Evolutionary conservation across 64 coral and sea anemone genomes (phyloP).

Genomic region (Porites australiensis): DNA sequence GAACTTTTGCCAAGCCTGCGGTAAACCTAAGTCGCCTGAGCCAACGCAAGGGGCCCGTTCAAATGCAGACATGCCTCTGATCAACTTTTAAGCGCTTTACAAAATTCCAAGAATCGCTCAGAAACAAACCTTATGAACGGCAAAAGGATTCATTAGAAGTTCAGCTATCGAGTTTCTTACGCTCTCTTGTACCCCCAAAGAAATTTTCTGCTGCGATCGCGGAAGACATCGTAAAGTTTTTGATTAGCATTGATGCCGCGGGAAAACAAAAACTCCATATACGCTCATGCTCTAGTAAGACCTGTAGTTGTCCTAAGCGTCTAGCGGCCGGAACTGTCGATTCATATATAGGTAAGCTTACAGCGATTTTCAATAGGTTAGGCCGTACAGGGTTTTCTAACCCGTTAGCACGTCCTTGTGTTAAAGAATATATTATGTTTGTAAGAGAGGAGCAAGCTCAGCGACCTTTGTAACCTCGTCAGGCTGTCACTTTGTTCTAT

Average conservation of each 20-base stretch:
- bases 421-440: too few species aligned
- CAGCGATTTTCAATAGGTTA: too few species aligned
- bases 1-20: slow-evolving; percentile 19
- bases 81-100: neutral
- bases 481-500: too few species aligned
- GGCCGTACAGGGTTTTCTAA: too few species aligned
- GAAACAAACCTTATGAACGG: too few species aligned
- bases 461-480: too few species aligned
- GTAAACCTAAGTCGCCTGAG: neutral
- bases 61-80: slow-evolving; percentile 7
- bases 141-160: too few species aligned
- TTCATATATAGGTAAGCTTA: slow-evolving; percentile 9
- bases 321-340: slow-evolving; percentile 21
- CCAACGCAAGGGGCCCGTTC: neutral
- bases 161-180: too few species aligned
- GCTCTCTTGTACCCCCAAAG: too few species aligned
- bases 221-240: slow-evolving; percentile 32
- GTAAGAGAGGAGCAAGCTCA: too few species aligned
- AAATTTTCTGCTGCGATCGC: neutral
- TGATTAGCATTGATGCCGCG: slow-evolving; percentile 35
- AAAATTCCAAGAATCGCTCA: neutral
- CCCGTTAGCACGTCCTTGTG: too few species aligned
- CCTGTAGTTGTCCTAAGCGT: too few species aligned
- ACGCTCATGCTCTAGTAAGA: neutral
- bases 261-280: slow-evolving; percentile 43